Percentiles rank a stretch among this genome's conserved stretches.
phyloP scores from a whole-genome alignment of 1,140 invertebrate genomes.

The Cherax destructor region DNA sequence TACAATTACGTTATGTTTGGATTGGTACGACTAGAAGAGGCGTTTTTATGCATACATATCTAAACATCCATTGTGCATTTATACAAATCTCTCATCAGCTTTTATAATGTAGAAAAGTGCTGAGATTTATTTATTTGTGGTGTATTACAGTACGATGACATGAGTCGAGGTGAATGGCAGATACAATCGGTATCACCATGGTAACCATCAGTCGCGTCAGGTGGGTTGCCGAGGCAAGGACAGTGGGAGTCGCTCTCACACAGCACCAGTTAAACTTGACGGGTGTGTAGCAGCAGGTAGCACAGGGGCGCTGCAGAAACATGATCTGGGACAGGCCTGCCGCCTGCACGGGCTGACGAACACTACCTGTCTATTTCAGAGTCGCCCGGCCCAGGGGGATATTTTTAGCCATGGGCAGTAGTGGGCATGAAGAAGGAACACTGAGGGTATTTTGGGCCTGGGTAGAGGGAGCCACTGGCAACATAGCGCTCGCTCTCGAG shows the following conservation, averaged over 20 bases:
- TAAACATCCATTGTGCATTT: not conserved
- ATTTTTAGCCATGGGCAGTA: conserved; percentile 67
- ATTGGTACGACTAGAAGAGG: not conserved
- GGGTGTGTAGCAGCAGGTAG: not conserved
- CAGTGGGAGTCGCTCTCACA: not conserved
- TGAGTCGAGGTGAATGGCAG: conserved; percentile 16
- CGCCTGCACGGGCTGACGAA: conserved; percentile 56
- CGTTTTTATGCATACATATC: not conserved
- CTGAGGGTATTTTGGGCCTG: conserved; percentile 64
- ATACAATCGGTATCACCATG: conserved; percentile 66
- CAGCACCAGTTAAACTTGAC: not conserved
- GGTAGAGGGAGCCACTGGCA: conserved; percentile 65
- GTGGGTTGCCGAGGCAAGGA: conserved; percentile 5
- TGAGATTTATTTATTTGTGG: not conserved
- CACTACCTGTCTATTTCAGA: conserved; percentile 66
- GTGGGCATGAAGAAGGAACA: conserved; percentile 57
- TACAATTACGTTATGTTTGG: not conserved
- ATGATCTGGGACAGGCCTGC: conserved; percentile 65
- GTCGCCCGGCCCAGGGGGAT: conserved; percentile 48
- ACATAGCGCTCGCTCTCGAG: conserved; percentile 56
- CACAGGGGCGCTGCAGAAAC: conserved; percentile 38
- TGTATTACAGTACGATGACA: conserved; percentile 48
- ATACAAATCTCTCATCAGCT: too few relatives aligned
- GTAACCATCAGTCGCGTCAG: conserved; percentile 59
- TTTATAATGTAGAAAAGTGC: not conserved